Evolutionary conservation across 1,140 invertebrate species (phyloP), one percentile per base, ranked within the genome.

Genomic region (Anastrepha obliqua): DNA sequence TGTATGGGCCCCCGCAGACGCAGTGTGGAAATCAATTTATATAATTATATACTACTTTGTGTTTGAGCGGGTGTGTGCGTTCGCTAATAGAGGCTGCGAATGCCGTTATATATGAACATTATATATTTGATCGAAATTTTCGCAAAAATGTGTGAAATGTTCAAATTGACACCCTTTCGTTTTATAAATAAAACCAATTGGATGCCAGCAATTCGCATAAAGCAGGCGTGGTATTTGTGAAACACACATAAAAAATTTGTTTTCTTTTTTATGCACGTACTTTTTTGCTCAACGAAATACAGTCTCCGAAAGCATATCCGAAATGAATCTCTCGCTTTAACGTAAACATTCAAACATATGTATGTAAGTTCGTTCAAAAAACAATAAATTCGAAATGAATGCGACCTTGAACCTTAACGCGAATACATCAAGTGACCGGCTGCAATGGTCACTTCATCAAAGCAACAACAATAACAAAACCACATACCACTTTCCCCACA

Each of bases 401-500:
- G 74, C 74, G 20, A 81, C 74, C 51, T 51, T 81, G 74, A 81
- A 81, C 47, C 42, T n/a, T 55, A 29, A 55, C 44, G 44, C 74
- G 47, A 29, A 55, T 9, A 20, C 47, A 55, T 81, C 74, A 29
- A 81, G 74, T 4, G n/a, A 51, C 1, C 74, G 74, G 47, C 74
- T 15, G 11, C 74, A 55, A 55, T 81, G 74, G 74, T 55, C 74
- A 29, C n/a, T 86, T 5, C 20, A 81, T 55, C 74, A 81, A 47
- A 51, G 20, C n/a, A 86, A 67, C 39, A 87, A 78, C 20, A 87
- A 74, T 39, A 62, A 55, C 5, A 86, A 85, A 8, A 17, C 87
- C 0, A 62, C 87, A 86, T 86, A 64, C 85, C 86, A 86, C 55
- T 81, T 88, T 29, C 85, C 87, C 17, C 55, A 59, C 44, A 81